Conservation (phyloP, 2,888 invertebrate genomes). For the Baronia brevicornis region DNA sequence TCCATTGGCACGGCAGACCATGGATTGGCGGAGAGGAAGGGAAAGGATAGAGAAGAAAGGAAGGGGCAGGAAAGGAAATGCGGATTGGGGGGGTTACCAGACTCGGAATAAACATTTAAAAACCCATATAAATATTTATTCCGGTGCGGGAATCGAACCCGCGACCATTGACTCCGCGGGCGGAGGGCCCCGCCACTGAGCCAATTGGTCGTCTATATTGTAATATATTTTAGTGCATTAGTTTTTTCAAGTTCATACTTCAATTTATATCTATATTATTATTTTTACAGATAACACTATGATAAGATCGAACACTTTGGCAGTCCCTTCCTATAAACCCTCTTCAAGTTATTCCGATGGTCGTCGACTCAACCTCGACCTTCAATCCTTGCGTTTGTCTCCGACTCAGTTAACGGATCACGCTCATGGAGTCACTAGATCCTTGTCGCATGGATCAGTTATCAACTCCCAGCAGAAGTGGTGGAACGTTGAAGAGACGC, state of each 20-base stretch:
- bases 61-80: too few relatives aligned
- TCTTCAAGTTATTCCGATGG: constrained; percentile 51
- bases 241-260: constrained; percentile 1
- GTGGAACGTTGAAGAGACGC: constrained; percentile 68
- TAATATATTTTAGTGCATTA: background rate
- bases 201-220: too few relatives aligned
- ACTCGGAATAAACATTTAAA: too few relatives aligned
- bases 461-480: constrained; percentile 68
- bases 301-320: constrained; percentile 70
- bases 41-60: too few relatives aligned
- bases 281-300: constrained; percentile 62
- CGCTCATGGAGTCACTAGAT: constrained; percentile 73
- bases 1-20: too few relatives aligned
- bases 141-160: too few relatives aligned
- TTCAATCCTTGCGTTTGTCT: constrained; percentile 54
- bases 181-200: too few relatives aligned
- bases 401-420: constrained; percentile 58
- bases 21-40: too few relatives aligned
- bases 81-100: too few relatives aligned
- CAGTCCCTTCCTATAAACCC: constrained; percentile 68
- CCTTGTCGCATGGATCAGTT: constrained; percentile 79
- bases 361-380: constrained; percentile 52
- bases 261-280: constrained; percentile 5
- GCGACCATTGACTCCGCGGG: too few relatives aligned
- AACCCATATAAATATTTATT: too few relatives aligned